Conservation (phyloP, 2,797 vertebrate genomes). For the Podarcis lilfordi region DNA sequence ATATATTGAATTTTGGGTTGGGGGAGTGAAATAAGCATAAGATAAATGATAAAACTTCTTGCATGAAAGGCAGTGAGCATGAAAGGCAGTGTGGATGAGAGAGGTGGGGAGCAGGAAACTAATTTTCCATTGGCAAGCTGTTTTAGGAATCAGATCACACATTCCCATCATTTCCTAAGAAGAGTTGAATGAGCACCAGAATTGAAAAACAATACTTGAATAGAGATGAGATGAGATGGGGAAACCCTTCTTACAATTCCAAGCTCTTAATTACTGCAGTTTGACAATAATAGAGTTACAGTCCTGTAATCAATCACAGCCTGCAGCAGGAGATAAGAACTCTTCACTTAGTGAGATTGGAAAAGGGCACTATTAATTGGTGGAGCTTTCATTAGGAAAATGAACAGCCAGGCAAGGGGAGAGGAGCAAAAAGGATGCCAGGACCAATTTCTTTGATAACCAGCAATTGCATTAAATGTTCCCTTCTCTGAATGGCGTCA, state of each 20-base stretch:
- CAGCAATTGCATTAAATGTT: background rate
- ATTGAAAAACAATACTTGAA: conserved; percentile 32
- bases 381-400: conserved; percentile 12
- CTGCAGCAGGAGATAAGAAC: conserved; percentile 1
- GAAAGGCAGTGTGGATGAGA: background rate
- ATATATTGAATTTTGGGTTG: no score
- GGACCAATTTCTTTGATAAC: background rate
- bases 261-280: background rate
- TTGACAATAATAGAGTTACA: conserved; percentile 2
- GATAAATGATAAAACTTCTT: background rate
- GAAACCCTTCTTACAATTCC: conserved; percentile 4
- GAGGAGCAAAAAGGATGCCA: background rate
- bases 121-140: background rate
- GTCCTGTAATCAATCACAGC: background rate
- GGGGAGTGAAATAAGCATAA: background rate
- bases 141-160: conserved; percentile 11
- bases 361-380: background rate
- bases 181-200: background rate
- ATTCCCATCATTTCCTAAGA: conserved; percentile 6
- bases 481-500: background rate
- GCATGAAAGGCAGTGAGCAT: background rate
- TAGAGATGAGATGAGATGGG: conserved; percentile 6
- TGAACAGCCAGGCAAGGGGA: background rate
- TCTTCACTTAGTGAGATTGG: conserved; percentile 2
- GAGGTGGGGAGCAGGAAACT: background rate